Conservation (phyloP, 53 echinoderm and acorn worm species). For the Mesocentrotus franciscanus region DNA sequence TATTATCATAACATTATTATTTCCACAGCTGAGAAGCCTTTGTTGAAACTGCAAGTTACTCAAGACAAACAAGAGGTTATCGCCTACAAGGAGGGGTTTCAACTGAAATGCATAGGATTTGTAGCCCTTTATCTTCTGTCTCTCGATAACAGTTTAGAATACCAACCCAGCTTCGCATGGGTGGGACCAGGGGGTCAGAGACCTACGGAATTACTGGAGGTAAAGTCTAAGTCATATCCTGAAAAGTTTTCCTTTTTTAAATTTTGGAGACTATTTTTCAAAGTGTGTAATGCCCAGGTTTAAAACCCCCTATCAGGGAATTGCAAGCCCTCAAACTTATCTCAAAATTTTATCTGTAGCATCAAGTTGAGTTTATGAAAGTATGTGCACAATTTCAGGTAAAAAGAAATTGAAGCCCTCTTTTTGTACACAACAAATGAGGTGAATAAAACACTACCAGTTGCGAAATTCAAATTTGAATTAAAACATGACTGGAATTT, state of each 20-base stretch:
- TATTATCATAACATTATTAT: neutral
- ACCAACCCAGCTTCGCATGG: slow-evolving; percentile 16
- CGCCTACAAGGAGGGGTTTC: slow-evolving; percentile 29
- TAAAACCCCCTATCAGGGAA: no score
- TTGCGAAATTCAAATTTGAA: no score
- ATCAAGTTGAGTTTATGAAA: no score
- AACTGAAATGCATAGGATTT: neutral
- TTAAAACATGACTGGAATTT: no score
- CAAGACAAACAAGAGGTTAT: slow-evolving; percentile 33
- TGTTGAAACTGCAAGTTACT: neutral
- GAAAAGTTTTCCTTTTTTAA: neutral
- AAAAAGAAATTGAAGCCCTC: no score
- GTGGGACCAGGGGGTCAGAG: neutral
- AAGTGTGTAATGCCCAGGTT: no score
- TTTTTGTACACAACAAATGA: no score
- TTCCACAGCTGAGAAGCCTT: neutral
- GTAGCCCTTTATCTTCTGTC: neutral
- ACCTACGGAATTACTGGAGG: neutral
- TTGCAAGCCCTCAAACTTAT: no score
- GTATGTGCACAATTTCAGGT: no score
- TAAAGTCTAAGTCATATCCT: neutral
- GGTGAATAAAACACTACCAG: no score
- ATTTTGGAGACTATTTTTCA: no score
- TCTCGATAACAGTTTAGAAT: neutral
- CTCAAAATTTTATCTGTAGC: no score